Percentiles rank a stretch among this genome's conserved stretches.
Evolutionary conservation across 2,797 vertebrate genomes (phyloP).

Genomic region (Cynodonichthys magdalenae): DNA sequence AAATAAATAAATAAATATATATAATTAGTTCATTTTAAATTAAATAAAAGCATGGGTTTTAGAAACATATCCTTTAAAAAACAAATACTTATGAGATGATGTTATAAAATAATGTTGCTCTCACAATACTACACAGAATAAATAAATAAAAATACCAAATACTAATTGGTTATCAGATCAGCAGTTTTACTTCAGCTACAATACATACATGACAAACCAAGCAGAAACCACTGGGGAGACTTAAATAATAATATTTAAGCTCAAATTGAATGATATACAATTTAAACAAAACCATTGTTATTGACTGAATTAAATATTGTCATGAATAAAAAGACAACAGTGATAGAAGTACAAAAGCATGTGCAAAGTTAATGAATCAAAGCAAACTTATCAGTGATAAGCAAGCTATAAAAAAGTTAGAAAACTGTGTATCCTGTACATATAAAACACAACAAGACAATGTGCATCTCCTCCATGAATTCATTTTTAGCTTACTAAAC

Average conservation of each 20-base stretch:
- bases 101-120: conserved; percentile 33
- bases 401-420: background rate
- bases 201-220: conserved; percentile 52
- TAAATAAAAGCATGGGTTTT: conserved; percentile 7
- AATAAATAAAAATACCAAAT: too few species aligned
- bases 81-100: conserved; percentile 43
- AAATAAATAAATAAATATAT: background rate
- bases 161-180: conserved; percentile 63
- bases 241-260: conserved; percentile 53
- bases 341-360: conserved; percentile 2
- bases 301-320: conserved; percentile 18
- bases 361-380: background rate
- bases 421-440: background rate
- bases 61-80: conserved; percentile 15
- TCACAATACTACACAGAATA: too few species aligned
- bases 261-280: conserved; percentile 25
- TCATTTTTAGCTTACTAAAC: background rate
- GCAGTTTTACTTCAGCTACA: conserved; percentile 48
- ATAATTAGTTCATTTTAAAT: background rate
- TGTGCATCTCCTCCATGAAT: background rate
- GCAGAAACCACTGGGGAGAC: conserved; percentile 47
- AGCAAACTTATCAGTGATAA: background rate
- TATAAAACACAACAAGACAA: background rate
- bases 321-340: background rate
- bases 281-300: conserved; percentile 14